These are phyloP conservation scores for Glaucopsyche alexis DNA, from an alignment of 2,888 invertebrate genomes.

Conservation along the genomic window DNA sequence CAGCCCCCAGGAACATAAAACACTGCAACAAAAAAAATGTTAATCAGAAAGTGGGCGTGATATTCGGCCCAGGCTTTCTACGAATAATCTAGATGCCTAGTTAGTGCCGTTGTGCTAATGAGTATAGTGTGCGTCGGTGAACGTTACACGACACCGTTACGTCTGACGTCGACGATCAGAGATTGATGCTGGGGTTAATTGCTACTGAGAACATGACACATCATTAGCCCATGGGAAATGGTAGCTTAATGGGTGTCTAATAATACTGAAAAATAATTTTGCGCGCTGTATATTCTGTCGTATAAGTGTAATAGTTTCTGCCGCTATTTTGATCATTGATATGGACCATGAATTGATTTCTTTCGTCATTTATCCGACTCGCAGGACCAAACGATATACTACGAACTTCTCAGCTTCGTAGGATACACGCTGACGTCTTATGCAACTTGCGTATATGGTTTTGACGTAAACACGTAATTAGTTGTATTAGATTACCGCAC, in stretches of 20 bases:
- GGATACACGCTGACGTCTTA: background rate
- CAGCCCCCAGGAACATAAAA: too few species aligned
- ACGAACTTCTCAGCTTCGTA: background rate
- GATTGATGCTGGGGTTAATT: constrained; percentile 12
- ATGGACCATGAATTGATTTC: too few species aligned
- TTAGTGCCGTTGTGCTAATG: constrained; percentile 11
- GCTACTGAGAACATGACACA: background rate
- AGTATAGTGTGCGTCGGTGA: background rate
- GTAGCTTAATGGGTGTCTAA: background rate
- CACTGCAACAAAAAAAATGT: background rate
- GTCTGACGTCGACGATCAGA: background rate
- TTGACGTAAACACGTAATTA: constrained; percentile 11
- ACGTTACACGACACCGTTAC: constrained; percentile 2
- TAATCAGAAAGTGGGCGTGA: background rate
- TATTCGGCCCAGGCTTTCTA: background rate
- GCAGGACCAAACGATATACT: background rate
- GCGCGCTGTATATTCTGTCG: too few species aligned
- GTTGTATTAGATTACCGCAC: background rate
- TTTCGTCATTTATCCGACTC: background rate
- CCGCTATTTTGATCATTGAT: too few species aligned
- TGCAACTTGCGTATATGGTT: background rate
- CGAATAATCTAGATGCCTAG: constrained; percentile 9
- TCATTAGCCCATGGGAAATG: background rate
- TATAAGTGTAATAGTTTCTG: too few species aligned
- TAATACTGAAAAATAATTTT: too few species aligned